These are phyloP conservation scores for Crocodylus rhombifer DNA, from an alignment of 2,797 vertebrate genomes.

Conservation along the genomic window DNA sequence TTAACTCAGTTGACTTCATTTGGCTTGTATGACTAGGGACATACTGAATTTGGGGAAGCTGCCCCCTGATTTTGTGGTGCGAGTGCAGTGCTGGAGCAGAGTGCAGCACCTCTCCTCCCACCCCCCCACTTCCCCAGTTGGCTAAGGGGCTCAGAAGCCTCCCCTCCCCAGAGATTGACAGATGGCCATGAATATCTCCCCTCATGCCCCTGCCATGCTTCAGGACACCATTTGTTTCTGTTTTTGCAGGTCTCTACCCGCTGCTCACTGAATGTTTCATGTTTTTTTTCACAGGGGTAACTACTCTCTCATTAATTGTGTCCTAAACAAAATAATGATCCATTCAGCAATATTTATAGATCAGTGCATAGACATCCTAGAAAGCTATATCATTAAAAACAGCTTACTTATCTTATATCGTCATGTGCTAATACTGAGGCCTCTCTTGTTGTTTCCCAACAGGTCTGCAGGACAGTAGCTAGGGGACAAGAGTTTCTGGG, in stretches of 20 bases:
- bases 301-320: not conserved
- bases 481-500: not conserved
- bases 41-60: too few species aligned
- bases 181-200: too few species aligned
- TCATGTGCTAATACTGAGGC: not conserved
- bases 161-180: too few species aligned
- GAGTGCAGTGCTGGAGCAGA: too few species aligned
- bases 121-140: too few species aligned
- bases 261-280: too few species aligned
- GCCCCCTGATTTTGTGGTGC: too few species aligned
- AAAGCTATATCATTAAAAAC: constrained; percentile 23
- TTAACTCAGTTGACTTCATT: not conserved
- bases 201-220: too few species aligned
- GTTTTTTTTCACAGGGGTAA: not conserved
- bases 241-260: too few species aligned
- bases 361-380: not conserved
- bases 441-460: not conserved
- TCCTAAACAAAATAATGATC: constrained; percentile 26
- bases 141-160: too few species aligned
- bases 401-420: constrained; percentile 1
- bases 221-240: too few species aligned
- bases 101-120: too few species aligned
- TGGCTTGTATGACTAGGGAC: not conserved
- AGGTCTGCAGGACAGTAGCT: not conserved
- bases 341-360: not conserved